Base-by-base conservation (phyloP, 2,113 vertebrate species). In the Prunella fulvescens region DNA sequence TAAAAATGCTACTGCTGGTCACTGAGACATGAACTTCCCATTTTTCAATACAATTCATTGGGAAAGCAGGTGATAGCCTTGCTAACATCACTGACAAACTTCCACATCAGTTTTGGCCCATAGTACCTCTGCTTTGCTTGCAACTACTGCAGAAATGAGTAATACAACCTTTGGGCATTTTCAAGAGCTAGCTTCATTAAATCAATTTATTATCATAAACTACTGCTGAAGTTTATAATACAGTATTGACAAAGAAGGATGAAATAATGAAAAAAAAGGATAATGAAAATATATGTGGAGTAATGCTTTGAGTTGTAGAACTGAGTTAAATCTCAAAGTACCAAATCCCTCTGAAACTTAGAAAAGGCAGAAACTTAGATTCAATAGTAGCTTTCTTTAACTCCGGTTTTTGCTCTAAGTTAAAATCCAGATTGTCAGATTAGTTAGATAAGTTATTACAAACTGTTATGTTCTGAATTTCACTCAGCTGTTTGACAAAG, bases 11-110 rank as follows among this genome's bases (percentile, higher is more conserved):
- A 85, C 58, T 4, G 9, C 80, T 96, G 86, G 65, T 95, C 95
- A 95, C 81, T 97, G 96, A 94, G 95, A 94, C 92, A 81, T 95
- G 89, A 97, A 96, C 92, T 97, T 93, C 71, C 65, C 94, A 93
- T 95, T 96, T 88, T 91, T 97, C 93, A 93, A 5, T 47, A 64
- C 26, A 73, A 13, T 83, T 66, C 65, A 14, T 7, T 73, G 62
- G 73, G 78, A 81, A 94, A 93, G 14, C 60, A 94, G 79, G 65
- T 81, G 66, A 61, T 29, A n/a, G 12, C 42, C n/a, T 72, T 82
- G 39, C 19, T 82, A n/a, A 29, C 26, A 23, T 62, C 82, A 37
- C 66, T 37, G 74, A 24, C 69, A 77, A 40, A n/a, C 12, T 85
- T 66, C 79, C 57, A 40, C 51, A 39, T 39, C 5, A 35, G 5